phyloP scores from a whole-genome alignment of 2,113 vertebrate genomes.

The Ctenodactylus gundi region DNA sequence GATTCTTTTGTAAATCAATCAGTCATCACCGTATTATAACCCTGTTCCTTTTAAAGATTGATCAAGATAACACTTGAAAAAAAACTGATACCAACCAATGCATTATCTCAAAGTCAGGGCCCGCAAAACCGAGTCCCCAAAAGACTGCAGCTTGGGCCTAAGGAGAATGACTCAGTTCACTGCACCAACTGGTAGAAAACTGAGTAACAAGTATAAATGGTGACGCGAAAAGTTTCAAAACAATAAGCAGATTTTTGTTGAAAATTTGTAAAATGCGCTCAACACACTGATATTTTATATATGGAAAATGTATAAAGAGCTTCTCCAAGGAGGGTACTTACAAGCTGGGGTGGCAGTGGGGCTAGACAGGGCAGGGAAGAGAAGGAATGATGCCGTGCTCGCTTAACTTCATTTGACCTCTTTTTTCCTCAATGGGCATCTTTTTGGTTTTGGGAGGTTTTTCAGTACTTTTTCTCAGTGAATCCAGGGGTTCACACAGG shows the following conservation, averaged over 20 bases:
- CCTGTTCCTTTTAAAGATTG: not conserved
- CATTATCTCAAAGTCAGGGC: not conserved
- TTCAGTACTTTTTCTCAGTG: not conserved
- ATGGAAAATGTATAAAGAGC: not conserved
- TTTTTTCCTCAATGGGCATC: not conserved
- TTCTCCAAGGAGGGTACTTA: not conserved
- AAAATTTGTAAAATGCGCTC: not conserved
- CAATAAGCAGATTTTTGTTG: not conserved
- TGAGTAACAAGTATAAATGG: not conserved
- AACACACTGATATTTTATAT: not conserved
- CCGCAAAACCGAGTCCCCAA: too few species aligned
- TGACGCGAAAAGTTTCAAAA: not conserved
- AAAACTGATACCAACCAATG: not conserved
- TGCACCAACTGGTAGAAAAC: not conserved
- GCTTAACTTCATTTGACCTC: not conserved
- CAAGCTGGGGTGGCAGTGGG: not conserved
- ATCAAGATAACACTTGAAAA: not conserved
- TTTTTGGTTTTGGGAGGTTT: not conserved
- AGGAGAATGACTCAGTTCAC: not conserved
- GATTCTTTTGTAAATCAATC: not conserved
- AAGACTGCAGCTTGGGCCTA: not conserved
- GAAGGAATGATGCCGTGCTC: not conserved
- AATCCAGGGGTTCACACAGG: not conserved
- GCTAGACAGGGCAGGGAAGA: not conserved
- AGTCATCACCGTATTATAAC: slow-evolving; percentile 21